Evolutionary conservation across 2,888 invertebrate species (phyloP).

Genomic region (Ommatoiulus sabulosus): DNA sequence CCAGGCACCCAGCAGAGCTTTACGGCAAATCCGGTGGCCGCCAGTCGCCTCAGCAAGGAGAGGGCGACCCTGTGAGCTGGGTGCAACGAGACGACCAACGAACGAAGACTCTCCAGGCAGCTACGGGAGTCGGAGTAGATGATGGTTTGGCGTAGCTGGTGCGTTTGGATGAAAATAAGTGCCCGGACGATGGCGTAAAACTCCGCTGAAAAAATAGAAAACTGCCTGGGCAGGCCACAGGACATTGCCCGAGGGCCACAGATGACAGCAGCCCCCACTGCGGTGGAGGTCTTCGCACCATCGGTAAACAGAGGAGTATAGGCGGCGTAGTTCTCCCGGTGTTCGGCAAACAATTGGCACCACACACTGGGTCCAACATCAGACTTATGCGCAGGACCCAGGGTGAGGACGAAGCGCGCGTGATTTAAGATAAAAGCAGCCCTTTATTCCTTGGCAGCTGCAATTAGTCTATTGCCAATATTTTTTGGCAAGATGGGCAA

Average conservation of each 20-base stretch:
- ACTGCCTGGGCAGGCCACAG: not conserved
- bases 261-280: not conserved
- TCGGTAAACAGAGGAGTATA: not conserved
- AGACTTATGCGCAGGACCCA: no score
- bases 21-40: no score
- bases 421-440: not conserved
- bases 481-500: not conserved
- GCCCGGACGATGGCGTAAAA: not conserved
- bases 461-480: slow-evolving; percentile 19
- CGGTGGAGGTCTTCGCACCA: not conserved
- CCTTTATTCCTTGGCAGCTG: not conserved
- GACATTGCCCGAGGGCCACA: not conserved
- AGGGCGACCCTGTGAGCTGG: not conserved
- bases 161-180: not conserved
- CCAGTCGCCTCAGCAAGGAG: not conserved
- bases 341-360: not conserved
- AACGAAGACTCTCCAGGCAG: not conserved
- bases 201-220: not conserved
- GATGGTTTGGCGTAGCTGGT: not conserved
- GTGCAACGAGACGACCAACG: not conserved
- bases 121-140: not conserved
- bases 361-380: not conserved
- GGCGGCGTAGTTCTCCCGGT: not conserved
- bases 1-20: no score
- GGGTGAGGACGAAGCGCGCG: not conserved